phyloP scores from a whole-genome alignment of 2,888 invertebrate genomes.

The Augochlorella aurata region DNA sequence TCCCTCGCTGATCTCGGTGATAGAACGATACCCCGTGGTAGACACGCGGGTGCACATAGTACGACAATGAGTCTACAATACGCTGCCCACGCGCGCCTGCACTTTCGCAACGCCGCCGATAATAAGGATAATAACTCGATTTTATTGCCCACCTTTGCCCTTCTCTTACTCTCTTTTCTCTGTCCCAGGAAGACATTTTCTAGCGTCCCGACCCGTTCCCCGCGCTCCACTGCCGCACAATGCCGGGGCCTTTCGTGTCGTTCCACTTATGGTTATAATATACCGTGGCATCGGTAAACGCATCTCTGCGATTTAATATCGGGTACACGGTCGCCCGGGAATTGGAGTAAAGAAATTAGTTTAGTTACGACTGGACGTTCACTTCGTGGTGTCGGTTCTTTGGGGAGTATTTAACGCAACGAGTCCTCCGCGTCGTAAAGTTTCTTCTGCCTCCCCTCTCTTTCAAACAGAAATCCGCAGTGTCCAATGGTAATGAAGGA shows the following conservation, averaged over 20 bases:
- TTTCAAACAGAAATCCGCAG: neutral
- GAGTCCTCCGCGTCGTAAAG: neutral
- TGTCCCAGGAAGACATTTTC: conserved; percentile 63
- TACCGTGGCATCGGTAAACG: conserved; percentile 60
- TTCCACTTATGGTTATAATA: conserved; percentile 60
- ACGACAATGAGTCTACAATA: conserved; percentile 65
- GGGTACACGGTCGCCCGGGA: conserved; percentile 19
- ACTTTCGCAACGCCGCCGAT: conserved; percentile 67
- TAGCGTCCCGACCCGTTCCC: conserved; percentile 47
- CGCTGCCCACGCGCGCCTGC: conserved; percentile 60
- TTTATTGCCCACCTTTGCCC: conserved; percentile 68
- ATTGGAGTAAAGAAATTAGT: conserved; percentile 44
- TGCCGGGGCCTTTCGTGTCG: conserved; percentile 54
- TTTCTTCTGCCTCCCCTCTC: neutral
- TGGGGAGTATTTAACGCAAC: neutral
- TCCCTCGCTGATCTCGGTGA: conserved; percentile 44
- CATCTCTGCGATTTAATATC: conserved; percentile 55
- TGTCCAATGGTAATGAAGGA: neutral
- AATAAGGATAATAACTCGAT: conserved; percentile 72
- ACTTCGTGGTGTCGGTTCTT: neutral
- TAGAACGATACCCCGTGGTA: conserved; percentile 42
- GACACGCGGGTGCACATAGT: conserved; percentile 67
- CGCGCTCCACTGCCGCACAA: conserved; percentile 45
- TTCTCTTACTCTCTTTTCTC: conserved; percentile 63
- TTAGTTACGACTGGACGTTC: neutral